Evolutionary conservation across 1,140 invertebrate species (phyloP).

Genomic region (Melitaea cinxia): DNA sequence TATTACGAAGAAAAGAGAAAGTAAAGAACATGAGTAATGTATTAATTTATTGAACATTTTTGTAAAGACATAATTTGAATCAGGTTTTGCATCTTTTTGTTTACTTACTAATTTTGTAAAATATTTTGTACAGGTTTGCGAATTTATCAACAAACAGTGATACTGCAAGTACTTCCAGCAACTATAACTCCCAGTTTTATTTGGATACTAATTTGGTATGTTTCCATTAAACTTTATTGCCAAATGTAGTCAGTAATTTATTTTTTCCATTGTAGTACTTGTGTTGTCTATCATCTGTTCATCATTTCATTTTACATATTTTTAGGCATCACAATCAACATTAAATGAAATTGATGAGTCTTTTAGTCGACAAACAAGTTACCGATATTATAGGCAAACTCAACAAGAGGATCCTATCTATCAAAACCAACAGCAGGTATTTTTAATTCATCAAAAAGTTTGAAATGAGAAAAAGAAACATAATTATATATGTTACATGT

Average conservation of each 20-base stretch:
- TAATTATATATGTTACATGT: too few relatives aligned
- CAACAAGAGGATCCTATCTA: conserved; percentile 78
- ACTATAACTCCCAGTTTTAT: conserved; percentile 71
- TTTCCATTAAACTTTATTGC: not conserved
- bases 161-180: conserved; percentile 64
- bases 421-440: conserved; percentile 80
- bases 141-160: conserved; percentile 84
- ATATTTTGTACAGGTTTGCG: conserved; percentile 84
- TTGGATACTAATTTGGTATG: conserved; percentile 68
- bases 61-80: too few relatives aligned
- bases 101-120: too few relatives aligned
- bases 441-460: not conserved
- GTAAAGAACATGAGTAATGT: too few relatives aligned
- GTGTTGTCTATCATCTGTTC: not conserved
- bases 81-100: too few relatives aligned
- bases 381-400: conserved; percentile 68
- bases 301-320: conserved; percentile 12
- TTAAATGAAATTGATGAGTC: conserved; percentile 76
- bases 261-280: not conserved
- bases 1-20: too few relatives aligned
- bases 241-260: not conserved
- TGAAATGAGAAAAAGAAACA: too few relatives aligned
- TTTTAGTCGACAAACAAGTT: conserved; percentile 76
- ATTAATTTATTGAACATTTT: too few relatives aligned
- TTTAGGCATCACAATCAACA: conserved; percentile 72